Evolutionary conservation across 2,888 invertebrate genomes (phyloP).

Genomic region (Dioctria rufipes): DNA sequence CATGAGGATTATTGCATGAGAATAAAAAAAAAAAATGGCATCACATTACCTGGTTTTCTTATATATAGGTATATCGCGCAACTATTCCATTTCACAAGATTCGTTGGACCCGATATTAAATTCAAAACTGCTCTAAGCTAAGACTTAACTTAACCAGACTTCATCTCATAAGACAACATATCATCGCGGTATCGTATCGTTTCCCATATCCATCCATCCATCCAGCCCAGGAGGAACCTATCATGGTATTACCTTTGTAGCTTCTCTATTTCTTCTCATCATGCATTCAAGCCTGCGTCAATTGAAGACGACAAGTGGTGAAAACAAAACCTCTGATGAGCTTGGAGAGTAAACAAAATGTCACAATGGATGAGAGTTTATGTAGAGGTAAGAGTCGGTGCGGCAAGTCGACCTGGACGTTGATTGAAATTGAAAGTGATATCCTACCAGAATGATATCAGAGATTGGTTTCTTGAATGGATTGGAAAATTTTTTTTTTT

Average conservation of each 20-base stretch:
- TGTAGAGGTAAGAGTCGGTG: neutral
- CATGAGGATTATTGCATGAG: neutral
- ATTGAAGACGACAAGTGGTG: conserved; percentile 49
- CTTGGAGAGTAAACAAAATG: conserved; percentile 41
- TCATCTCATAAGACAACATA: neutral
- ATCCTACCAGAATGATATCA: conserved; percentile 6
- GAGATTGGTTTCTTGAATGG: conserved; percentile 43
- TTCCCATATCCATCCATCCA: conserved; percentile 15
- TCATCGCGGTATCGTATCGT: conserved; percentile 1
- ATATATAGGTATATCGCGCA: too few species aligned
- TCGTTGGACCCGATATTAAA: conserved; percentile 30
- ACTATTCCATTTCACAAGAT: conserved; percentile 1
- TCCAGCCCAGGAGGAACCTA: neutral
- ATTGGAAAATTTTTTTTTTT: conserved; percentile 16
- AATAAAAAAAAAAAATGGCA: too few species aligned
- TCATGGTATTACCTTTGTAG: neutral
- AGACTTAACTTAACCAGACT: neutral
- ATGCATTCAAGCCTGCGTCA: conserved; percentile 34
- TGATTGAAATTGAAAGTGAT: conserved; percentile 55
- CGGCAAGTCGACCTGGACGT: conserved; percentile 40
- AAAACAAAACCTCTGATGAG: conserved; percentile 38
- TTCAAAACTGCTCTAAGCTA: conserved; percentile 18
- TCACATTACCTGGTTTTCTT: too few species aligned
- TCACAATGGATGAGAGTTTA: conserved; percentile 42
- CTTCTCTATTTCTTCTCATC: neutral